Percentiles rank a stretch among this genome's conserved stretches.
Evolutionary conservation across 2,113 vertebrate genomes (phyloP).

Genomic region (Caloenas nicobarica): DNA sequence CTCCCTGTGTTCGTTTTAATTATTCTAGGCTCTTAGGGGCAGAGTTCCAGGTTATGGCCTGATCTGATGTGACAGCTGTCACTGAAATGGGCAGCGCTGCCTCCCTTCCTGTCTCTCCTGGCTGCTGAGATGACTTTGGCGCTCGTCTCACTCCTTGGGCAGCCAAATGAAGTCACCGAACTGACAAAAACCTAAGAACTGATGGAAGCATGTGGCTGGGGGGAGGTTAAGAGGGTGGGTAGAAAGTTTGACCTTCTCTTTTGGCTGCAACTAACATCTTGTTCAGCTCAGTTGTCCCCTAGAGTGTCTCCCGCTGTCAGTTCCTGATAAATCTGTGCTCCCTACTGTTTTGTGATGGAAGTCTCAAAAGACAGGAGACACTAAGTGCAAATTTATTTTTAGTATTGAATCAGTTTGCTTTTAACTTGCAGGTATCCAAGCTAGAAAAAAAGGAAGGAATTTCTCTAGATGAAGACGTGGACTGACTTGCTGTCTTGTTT

Average conservation of each 20-base stretch:
- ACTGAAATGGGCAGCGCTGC: not conserved
- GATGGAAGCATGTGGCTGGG: not conserved
- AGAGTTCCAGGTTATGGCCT: not conserved
- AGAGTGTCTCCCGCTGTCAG: fast-evolving
- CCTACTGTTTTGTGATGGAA: not conserved
- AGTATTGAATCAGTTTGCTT: not conserved
- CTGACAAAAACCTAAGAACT: not conserved
- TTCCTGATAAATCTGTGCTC: not conserved
- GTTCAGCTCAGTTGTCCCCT: not conserved
- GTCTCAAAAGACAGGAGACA: not conserved
- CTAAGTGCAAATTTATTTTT: not conserved
- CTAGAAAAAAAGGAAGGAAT: constrained; percentile 46
- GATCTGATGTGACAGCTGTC: not conserved
- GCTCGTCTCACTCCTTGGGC: not conserved
- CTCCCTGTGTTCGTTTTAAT: not conserved
- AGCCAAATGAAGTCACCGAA: not conserved
- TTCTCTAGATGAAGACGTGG: not conserved
- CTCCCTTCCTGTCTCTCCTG: not conserved
- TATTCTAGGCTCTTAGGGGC: not conserved
- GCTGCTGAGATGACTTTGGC: not conserved
- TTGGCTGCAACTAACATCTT: not conserved
- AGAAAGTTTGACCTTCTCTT: not conserved
- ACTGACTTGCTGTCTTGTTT: constrained; percentile 22
- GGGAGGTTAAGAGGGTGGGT: not conserved
- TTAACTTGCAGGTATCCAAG: constrained; percentile 60